phyloP scores from a whole-genome alignment of 2,888 invertebrate species.

The Ptilodon capucinus region DNA sequence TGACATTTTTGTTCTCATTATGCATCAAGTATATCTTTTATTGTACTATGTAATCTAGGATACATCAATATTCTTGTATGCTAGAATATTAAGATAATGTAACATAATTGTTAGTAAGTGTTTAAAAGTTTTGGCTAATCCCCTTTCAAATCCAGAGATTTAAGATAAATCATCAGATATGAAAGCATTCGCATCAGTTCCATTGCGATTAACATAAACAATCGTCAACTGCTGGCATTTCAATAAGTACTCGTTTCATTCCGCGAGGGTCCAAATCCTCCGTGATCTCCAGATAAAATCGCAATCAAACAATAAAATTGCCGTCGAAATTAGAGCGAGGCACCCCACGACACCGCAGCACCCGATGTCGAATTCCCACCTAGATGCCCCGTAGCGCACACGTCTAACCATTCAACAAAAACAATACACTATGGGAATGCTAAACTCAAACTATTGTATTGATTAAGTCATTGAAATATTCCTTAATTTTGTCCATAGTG shows the following conservation, averaged over 20 bases:
- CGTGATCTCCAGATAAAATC: conserved; percentile 75
- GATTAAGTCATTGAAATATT: conserved; percentile 78
- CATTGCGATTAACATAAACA: conserved; percentile 27
- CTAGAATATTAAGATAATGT: too few species aligned
- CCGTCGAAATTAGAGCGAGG: conserved; percentile 57
- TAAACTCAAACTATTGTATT: conserved; percentile 72
- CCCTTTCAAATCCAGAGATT: neutral
- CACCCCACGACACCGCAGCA: conserved; percentile 45
- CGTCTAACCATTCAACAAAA: conserved; percentile 62
- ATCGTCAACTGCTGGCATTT: conserved; percentile 27
- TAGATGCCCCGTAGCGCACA: conserved; percentile 55
- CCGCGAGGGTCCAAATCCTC: conserved; percentile 64
- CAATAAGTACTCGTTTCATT: conserved; percentile 26
- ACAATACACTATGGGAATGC: conserved; percentile 77
- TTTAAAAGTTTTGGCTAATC: neutral
- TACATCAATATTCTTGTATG: too few species aligned
- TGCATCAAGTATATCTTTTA: neutral
- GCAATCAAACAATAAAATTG: conserved; percentile 73
- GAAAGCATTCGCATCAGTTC: conserved; percentile 12
- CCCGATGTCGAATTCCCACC: conserved; percentile 73
- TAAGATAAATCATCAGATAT: neutral
- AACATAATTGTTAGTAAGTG: neutral
- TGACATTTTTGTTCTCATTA: conserved; percentile 40
- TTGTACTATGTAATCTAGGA: too few species aligned
- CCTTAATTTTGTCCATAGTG: conserved; percentile 59